Base-by-base conservation (phyloP, 2,113 vertebrate species). In the Proteles cristata region DNA sequence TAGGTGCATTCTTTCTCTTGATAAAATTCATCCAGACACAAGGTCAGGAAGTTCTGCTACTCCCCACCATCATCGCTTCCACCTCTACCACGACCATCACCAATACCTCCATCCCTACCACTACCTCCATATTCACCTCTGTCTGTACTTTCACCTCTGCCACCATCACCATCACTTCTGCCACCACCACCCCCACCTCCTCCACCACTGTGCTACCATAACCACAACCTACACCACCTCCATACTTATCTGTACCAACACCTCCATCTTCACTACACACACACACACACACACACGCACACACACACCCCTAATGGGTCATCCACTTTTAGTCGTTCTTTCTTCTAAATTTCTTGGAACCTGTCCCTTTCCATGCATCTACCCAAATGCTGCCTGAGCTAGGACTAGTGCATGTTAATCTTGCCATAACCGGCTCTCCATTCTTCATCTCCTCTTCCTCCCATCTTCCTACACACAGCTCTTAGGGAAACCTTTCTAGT, bases 211-310 rank as follows among this genome's bases (percentile, higher is more conserved):
- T 61, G 21, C 21, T 61, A 61, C 21, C 58, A 61, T 61, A 61
- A 61, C 53, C 53, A 55, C 21, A 58, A 23, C 58, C 58, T 61
- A 21, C 0, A 28, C 48, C 31, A 11, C 7, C 10, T 45, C 69
- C 19, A 55, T 16, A 11, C 11, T 7, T 12, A 16, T 35, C n/a
- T 3, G 10, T 35, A 35, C 3, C 0, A 1, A 3, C 45, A 35
- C 11, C 2, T 9, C 14, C 10, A 31, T 7, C 16, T n/a, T 28
- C n/a, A 61, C 4, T 11, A 8, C 11, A 7, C 71, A 71, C 35
- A 25, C 35, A 12, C 11, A 26, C n/a, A 58, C 14, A 17, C 4
- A 53, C 31, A 11, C 11, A 35, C 81, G 63, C 26, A 66, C 10
- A 9, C 63, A 14, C 39, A 68, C 45, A 12, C 9, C 3, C 66